phyloP scores from a whole-genome alignment of 2,797 vertebrate species.

The Enteromius argenteus region DNA sequence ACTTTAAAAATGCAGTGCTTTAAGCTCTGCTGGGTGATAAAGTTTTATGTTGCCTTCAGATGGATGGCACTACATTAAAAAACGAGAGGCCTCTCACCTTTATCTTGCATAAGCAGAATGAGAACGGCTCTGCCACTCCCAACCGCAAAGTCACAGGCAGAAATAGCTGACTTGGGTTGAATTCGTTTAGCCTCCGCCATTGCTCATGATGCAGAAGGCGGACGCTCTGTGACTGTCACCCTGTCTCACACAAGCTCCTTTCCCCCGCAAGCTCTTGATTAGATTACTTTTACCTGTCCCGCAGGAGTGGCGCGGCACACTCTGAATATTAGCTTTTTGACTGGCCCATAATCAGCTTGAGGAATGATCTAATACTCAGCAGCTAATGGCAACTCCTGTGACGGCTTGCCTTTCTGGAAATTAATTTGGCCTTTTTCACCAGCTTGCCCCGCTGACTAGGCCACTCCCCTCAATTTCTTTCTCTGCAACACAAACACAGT shows the following conservation, averaged over 20 bases:
- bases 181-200: conserved; percentile 47
- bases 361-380: conserved; percentile 57
- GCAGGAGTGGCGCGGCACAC: conserved; percentile 21
- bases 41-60: conserved; percentile 28
- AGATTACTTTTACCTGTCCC: conserved; percentile 54
- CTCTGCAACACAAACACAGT: conserved; percentile 10
- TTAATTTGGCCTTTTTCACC: conserved; percentile 59
- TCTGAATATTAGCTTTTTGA: conserved; percentile 61
- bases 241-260: conserved; percentile 26
- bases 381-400: conserved; percentile 52
- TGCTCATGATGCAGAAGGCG: conserved; percentile 47
- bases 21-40: conserved; percentile 24
- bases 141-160: conserved; percentile 45
- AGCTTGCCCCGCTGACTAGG: conserved; percentile 17
- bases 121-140: conserved; percentile 48
- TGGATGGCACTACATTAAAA: conserved; percentile 32
- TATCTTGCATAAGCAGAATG: conserved; percentile 38
- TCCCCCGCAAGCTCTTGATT: conserved; percentile 45
- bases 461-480: not conserved
- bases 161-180: conserved; percentile 58
- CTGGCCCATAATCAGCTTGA: conserved; percentile 61
- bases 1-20: conserved; percentile 15
- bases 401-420: conserved; percentile 53
- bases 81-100: not conserved
- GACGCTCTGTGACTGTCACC: conserved; percentile 45